Conservation (phyloP, 2,797 vertebrate genomes). For the Sebastes dallii region DNA sequence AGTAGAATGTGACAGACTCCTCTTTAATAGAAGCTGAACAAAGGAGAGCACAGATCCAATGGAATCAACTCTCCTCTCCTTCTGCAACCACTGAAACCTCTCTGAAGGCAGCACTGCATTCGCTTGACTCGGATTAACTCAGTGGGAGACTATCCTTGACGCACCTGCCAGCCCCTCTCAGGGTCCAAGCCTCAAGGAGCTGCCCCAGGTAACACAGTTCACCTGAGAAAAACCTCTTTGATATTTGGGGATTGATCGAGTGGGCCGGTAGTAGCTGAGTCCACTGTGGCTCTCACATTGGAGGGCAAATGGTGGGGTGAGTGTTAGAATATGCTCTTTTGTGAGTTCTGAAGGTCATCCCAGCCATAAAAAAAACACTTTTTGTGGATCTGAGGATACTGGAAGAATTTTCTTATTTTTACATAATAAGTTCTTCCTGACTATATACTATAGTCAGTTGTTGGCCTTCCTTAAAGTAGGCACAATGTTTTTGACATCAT, state of each 20-base stretch:
- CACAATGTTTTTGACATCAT: too few relatives aligned
- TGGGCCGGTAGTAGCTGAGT: not conserved
- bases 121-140: slow-evolving; percentile 28
- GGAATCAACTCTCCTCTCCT: slow-evolving; percentile 27
- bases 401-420: not conserved
- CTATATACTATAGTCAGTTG: not conserved
- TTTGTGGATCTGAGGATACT: not conserved
- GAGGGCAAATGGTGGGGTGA: not conserved
- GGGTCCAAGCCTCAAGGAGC: slow-evolving; percentile 27
- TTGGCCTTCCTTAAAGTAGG: not conserved
- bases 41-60: slow-evolving; percentile 29
- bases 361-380: not conserved
- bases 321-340: slow-evolving; percentile 1
- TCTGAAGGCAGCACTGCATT: slow-evolving; percentile 29
- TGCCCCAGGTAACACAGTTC: slow-evolving; percentile 6
- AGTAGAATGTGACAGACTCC: slow-evolving; percentile 53
- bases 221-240: slow-evolving; percentile 4
- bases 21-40: slow-evolving; percentile 43
- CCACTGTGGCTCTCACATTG: not conserved
- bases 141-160: slow-evolving; percentile 19
- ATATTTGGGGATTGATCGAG: slow-evolving; percentile 11
- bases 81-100: slow-evolving; percentile 29
- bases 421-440: not conserved
- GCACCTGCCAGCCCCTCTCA: slow-evolving; percentile 21
- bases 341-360: slow-evolving; percentile 8